Evolutionary conservation across 2,797 vertebrate species (phyloP).

Genomic region (Vultur gryphus): DNA sequence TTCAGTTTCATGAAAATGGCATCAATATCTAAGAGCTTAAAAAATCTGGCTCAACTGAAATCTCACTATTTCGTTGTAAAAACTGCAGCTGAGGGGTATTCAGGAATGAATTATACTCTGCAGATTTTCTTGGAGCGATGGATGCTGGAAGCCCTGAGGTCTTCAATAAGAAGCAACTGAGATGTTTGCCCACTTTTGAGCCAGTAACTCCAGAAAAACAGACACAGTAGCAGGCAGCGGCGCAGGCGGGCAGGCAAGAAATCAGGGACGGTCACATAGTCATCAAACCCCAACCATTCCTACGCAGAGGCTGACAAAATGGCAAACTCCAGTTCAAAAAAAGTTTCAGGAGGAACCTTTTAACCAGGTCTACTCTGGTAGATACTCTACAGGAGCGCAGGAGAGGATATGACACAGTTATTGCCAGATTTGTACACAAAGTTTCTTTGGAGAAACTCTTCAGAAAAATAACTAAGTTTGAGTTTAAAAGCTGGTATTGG

Average conservation of each 20-base stretch:
- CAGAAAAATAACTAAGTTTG: neutral
- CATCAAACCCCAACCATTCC: neutral
- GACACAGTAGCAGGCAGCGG: accelerated
- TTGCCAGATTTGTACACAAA: neutral
- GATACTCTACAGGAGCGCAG: too few relatives aligned
- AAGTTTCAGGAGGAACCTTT: neutral
- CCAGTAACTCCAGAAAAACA: neutral
- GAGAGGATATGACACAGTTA: neutral
- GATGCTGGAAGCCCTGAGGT: neutral
- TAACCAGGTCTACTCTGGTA: neutral
- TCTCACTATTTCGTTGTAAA: neutral
- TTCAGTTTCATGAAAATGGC: neutral
- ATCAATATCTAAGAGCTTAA: neutral
- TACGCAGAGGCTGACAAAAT: accelerated
- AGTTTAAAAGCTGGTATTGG: neutral
- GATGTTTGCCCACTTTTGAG: neutral
- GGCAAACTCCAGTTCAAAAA: neutral
- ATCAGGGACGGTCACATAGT: neutral
- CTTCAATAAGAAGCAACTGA: neutral
- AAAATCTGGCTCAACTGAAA: neutral
- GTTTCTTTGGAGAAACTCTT: neutral
- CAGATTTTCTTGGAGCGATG: neutral
- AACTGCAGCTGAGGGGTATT: neutral
- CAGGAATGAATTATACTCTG: accelerated
- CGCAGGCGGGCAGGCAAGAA: too few relatives aligned